Evolutionary conservation across 2,797 vertebrate genomes (phyloP).

Genomic region (Cuculus canorus): DNA sequence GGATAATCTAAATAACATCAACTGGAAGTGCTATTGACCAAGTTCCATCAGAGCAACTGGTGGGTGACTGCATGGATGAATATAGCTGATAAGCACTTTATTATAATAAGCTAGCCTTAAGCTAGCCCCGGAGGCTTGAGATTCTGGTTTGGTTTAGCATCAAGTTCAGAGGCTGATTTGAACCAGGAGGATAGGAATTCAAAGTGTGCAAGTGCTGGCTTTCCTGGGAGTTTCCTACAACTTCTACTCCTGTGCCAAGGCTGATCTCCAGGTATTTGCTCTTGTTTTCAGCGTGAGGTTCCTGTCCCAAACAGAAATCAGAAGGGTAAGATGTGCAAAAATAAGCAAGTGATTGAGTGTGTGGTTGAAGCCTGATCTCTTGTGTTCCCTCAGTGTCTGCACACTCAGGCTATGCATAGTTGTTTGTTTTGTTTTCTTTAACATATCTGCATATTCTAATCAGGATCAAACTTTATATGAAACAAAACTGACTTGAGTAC

Average conservation of each 20-base stretch:
- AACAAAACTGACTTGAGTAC: neutral
- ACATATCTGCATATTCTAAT: neutral
- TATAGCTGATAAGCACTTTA: neutral
- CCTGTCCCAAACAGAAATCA: neutral
- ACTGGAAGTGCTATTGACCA: neutral
- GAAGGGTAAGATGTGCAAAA: neutral
- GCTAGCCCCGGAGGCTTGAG: neutral
- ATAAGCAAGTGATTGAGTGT: neutral
- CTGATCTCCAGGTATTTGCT: fast-evolving
- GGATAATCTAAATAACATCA: neutral
- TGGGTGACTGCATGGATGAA: neutral
- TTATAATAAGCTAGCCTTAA: neutral
- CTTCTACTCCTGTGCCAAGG: neutral
- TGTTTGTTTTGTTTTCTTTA: neutral
- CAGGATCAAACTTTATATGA: neutral
- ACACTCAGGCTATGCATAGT: neutral
- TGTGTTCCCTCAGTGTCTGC: neutral
- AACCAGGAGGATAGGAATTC: neutral
- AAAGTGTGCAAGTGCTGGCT: neutral
- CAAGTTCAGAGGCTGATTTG: neutral
- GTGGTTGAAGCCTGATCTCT: neutral
- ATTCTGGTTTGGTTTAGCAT: neutral
- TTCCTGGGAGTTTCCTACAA: neutral
- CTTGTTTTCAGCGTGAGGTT: neutral
- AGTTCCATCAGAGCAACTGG: neutral